Base-by-base conservation (phyloP, 2,797 vertebrate species). In the Labeo calbasu region DNA sequence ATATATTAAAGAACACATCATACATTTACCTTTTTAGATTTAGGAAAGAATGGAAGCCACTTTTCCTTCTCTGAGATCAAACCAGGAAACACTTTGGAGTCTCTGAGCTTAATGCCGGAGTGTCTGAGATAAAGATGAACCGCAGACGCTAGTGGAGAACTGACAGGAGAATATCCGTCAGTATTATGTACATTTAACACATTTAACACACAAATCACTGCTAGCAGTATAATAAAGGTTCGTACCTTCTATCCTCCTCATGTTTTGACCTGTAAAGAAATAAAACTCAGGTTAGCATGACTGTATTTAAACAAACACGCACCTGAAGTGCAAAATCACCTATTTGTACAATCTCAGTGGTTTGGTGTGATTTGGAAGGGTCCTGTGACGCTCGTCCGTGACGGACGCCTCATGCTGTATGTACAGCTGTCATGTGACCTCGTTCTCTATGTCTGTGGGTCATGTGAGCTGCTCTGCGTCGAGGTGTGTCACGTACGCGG, bases 171-270 rank as follows among this genome's bases (percentile, higher is more conserved):
- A 59, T 0, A 48, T 17, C 21, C 0, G 66, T 25, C 51, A 15
- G 15, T 7, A 25, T 17, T 0, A 11, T 1, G 11, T 8, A 53
- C 0, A 15, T 23, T 28, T 15, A 32, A 4, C 10, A 55, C 25
- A 75, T 55, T 36, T 53, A 3, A 28, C 50, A 21, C 40, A 69
- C 8, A 40, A 46, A 46, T 69, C 36, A 46, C 17, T 21, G 5
- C 19, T 13, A 51, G 48, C 15, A 25, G 6, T 19, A 53, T 1
- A 40, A 40, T 8, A 1, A 40, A 25, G 8, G 12, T 9, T 36
- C 93, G 94, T 94, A 98, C 97, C 97, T 99, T 89, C 95, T 92
- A 81, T 98, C 97, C 84, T 98, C 97, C 89, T 98, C 97, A 0
- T 97, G 97, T 87, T 98, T 98, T 28, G 96, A 97, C 79, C 98